phyloP scores from a whole-genome alignment of 2,888 invertebrate genomes.

The Eupithecia centaureata region DNA sequence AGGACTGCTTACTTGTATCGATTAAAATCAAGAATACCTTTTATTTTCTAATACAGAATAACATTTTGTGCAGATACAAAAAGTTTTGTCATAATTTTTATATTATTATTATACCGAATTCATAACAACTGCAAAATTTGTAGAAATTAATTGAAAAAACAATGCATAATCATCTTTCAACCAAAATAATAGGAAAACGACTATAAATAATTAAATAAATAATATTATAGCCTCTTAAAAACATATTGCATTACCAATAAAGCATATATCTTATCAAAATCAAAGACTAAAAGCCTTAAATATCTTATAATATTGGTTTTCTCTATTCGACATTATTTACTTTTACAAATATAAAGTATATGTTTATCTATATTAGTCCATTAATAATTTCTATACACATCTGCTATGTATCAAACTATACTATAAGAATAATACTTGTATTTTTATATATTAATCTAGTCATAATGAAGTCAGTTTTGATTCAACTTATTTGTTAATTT shows the following conservation, averaged over 20 bases:
- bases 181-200: not conserved
- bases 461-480: constrained; percentile 13
- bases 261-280: too few species aligned
- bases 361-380: constrained; percentile 30
- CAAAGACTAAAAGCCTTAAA: not conserved
- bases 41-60: too few species aligned
- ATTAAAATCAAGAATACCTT: too few species aligned
- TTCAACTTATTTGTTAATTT: not conserved
- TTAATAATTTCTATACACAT: constrained; percentile 16
- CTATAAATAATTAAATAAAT: not conserved
- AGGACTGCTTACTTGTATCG: too few species aligned
- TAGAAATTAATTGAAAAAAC: not conserved
- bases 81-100: too few species aligned
- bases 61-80: too few species aligned
- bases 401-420: constrained; percentile 8
- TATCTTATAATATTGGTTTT: constrained; percentile 48
- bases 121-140: too few species aligned
- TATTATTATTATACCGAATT: too few species aligned
- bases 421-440: constrained; percentile 28
- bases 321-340: constrained; percentile 51
- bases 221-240: not conserved
- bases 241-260: not conserved
- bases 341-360: constrained; percentile 47
- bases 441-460: constrained; percentile 24
- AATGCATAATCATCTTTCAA: not conserved